These are phyloP conservation scores for Drosophila sp. DNA, from an alignment of 1,140 invertebrate genomes.

Conservation along the genomic window DNA sequence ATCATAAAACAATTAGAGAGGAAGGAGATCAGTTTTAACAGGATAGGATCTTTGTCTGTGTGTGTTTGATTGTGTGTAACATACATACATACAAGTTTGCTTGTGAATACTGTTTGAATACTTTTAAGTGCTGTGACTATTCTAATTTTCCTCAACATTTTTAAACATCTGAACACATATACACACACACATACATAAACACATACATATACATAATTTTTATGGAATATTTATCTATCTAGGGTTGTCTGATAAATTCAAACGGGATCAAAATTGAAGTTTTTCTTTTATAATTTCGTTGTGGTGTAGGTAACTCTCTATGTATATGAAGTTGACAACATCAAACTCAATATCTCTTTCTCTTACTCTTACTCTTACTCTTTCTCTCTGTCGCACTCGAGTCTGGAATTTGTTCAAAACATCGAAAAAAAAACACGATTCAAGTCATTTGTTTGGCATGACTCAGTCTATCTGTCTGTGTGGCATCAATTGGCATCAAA, in stretches of 20 bases:
- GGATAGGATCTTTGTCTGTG: constrained; percentile 2
- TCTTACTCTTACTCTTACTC: not conserved
- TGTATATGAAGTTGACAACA: constrained; percentile 2
- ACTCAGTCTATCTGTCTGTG: constrained; percentile 13
- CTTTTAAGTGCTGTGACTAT: not conserved
- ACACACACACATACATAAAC: constrained; percentile 5
- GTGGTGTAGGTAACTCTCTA: constrained; percentile 17
- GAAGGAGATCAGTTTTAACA: too few relatives aligned
- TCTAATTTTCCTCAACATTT: not conserved
- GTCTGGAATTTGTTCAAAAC: constrained; percentile 8
- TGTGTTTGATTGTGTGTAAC: not conserved
- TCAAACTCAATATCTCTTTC: not conserved
- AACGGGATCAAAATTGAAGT: constrained; percentile 7
- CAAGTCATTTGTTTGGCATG: constrained; percentile 12
- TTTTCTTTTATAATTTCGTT: constrained; percentile 13
- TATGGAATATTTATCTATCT: constrained; percentile 11
- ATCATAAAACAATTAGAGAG: too few relatives aligned
- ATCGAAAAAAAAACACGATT: not conserved
- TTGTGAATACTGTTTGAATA: not conserved
- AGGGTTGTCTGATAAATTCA: constrained; percentile 11
- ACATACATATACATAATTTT: not conserved
- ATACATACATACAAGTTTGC: not conserved
- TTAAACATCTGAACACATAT: not conserved
- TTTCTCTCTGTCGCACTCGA: not conserved
- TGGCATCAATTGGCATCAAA: constrained; percentile 11